phyloP scores from a whole-genome alignment of 2,888 invertebrate species.

The Pandemis heparana region DNA sequence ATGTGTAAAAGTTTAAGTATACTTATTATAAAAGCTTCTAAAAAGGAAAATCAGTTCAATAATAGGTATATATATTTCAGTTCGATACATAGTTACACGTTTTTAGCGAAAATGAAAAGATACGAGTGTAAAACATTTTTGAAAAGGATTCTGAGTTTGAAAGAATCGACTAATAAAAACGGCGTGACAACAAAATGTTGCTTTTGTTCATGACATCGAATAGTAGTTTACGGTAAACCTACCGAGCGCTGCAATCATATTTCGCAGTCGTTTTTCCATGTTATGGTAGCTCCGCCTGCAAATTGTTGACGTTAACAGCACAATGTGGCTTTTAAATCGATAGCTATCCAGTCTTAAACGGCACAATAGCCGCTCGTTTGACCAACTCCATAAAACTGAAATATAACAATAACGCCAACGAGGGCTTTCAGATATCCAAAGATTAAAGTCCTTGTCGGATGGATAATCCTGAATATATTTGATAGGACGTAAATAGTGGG shows the following conservation, averaged over 20 bases:
- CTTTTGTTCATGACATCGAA: neutral
- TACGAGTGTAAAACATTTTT: neutral
- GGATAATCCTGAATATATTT: constrained; percentile 60
- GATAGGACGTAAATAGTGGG: constrained; percentile 39
- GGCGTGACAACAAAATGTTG: neutral
- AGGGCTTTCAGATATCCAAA: constrained; percentile 56
- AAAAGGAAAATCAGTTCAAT: neutral
- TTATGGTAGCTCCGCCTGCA: constrained; percentile 64
- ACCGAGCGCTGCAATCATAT: constrained; percentile 64
- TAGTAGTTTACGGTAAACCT: constrained; percentile 19
- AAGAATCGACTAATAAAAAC: neutral
- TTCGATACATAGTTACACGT: neutral
- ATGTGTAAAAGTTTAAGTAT: no score
- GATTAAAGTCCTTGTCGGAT: constrained; percentile 62
- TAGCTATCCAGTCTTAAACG: constrained; percentile 47
- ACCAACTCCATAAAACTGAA: constrained; percentile 72
- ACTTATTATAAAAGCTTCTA: no score
- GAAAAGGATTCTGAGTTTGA: neutral
- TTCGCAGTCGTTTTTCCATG: constrained; percentile 63
- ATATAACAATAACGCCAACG: constrained; percentile 66
- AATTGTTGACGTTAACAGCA: constrained; percentile 40
- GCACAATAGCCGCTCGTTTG: constrained; percentile 74
- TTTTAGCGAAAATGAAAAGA: neutral
- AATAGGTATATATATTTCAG: neutral
- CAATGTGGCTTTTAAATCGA: constrained; percentile 44